Conservation (phyloP, 2,113 vertebrate species). For the Myrmophylax atrothorax region DNA sequence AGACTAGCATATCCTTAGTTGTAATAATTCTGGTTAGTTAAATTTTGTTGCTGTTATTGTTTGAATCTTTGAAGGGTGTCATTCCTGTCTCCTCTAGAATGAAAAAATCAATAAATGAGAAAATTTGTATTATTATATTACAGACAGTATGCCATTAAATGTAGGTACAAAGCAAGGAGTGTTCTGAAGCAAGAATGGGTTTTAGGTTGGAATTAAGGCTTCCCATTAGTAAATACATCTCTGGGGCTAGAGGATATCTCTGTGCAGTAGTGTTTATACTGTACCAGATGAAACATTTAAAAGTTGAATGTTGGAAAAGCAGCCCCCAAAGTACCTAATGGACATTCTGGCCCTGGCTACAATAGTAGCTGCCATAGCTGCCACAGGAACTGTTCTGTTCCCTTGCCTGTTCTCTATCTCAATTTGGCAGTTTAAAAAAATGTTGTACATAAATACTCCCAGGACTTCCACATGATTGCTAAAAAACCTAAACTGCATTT, state of each 20-base stretch:
- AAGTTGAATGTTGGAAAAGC: constrained; percentile 43
- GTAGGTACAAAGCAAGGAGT: background rate
- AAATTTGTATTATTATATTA: background rate
- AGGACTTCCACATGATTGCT: constrained; percentile 47
- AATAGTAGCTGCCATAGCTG: constrained; percentile 52
- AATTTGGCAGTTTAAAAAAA: constrained; percentile 56
- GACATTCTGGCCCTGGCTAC: constrained; percentile 53
- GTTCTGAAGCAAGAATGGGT: background rate
- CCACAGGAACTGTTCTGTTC: constrained; percentile 41
- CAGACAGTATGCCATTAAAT: background rate
- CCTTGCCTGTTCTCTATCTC: constrained; percentile 50
- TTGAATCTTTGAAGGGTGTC: background rate
- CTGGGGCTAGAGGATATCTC: background rate
- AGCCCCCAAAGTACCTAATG: constrained; percentile 62
- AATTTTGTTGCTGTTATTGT: background rate
- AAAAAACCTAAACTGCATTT: constrained; percentile 50
- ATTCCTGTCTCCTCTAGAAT: background rate
- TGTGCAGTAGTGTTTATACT: constrained; percentile 43
- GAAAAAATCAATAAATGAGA: background rate
- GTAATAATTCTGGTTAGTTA: background rate
- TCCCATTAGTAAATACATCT: constrained; percentile 38
- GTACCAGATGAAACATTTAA: constrained; percentile 57
- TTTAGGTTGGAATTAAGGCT: background rate
- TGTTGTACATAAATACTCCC: constrained; percentile 25
- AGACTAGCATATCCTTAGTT: background rate